phyloP scores from a whole-genome alignment of 2,113 vertebrate species.

The Pollimyrus isidori region DNA sequence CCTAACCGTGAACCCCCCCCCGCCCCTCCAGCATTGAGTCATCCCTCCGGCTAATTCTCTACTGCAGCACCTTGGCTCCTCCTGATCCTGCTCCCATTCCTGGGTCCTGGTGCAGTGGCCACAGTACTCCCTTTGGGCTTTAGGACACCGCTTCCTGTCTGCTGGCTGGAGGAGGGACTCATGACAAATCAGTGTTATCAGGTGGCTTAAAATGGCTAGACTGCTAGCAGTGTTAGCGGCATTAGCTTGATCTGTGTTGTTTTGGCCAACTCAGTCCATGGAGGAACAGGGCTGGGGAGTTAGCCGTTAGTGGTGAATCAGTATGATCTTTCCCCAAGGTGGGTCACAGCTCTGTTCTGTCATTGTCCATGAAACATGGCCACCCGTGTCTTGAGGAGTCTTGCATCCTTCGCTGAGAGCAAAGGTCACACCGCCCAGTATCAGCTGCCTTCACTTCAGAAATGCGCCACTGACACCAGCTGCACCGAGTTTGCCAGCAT shows the following conservation, averaged over 20 bases:
- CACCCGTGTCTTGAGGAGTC: background rate
- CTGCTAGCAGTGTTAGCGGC: background rate
- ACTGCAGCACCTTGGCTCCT: background rate
- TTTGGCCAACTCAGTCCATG: background rate
- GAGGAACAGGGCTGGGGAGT: background rate
- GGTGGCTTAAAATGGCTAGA: background rate
- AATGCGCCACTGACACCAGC: background rate
- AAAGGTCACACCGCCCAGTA: background rate
- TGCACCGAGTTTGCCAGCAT: background rate
- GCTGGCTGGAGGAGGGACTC: background rate
- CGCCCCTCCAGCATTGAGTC: background rate
- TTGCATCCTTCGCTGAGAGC: background rate
- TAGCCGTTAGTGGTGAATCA: background rate
- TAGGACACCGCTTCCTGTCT: background rate
- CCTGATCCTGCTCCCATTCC: background rate
- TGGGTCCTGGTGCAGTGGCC: background rate
- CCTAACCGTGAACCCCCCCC: constrained; percentile 30
- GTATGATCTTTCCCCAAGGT: background rate
- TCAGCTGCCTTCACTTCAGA: background rate
- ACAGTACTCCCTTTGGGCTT: background rate
- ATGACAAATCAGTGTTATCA: background rate
- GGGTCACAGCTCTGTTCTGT: background rate
- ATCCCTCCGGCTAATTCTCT: background rate
- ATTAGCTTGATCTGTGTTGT: background rate
- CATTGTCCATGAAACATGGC: background rate